Percentiles rank a stretch among this genome's conserved stretches.
phyloP scores from a whole-genome alignment of 1,140 invertebrate genomes.

The Trachymyrmex septentrionalis region DNA sequence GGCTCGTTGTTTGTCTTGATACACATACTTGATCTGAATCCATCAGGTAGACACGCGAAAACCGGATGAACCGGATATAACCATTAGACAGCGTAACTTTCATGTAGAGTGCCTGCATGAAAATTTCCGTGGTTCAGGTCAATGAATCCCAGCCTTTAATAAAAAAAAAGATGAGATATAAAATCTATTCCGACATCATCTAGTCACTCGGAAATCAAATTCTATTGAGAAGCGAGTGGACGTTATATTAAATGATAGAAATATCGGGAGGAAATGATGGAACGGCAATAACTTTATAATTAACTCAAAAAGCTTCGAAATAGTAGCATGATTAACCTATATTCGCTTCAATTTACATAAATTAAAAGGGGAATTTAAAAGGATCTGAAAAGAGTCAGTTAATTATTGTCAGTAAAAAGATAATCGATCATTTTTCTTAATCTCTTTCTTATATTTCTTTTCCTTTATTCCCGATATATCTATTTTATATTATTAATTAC shows the following conservation, averaged over 20 bases:
- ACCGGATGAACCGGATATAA: conserved; percentile 77
- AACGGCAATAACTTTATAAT: not conserved
- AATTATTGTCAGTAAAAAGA: not conserved
- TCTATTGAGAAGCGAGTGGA: not conserved
- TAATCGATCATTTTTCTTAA: conserved; percentile 2
- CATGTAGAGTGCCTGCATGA: conserved; percentile 52
- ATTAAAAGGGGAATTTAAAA: conserved; percentile 46
- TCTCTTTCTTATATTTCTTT: conserved; percentile 1
- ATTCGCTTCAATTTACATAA: conserved; percentile 37
- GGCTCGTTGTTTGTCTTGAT: conserved; percentile 52
- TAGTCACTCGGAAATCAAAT: not conserved
- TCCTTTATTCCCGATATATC: not conserved
- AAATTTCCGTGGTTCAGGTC: conserved; percentile 55
- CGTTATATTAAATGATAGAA: not conserved
- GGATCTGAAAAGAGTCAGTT: not conserved
- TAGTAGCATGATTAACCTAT: conserved; percentile 26
- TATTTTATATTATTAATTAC: not conserved
- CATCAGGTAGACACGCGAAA: conserved; percentile 66
- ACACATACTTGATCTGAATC: conserved; percentile 59
- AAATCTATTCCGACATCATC: not conserved
- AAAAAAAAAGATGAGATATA: not conserved
- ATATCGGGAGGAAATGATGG: not conserved
- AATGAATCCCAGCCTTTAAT: conserved; percentile 17
- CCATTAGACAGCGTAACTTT: conserved; percentile 68
- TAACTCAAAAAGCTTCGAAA: not conserved